Conservation (phyloP, 1,140 invertebrate species). For the Procambarus clarkii region DNA sequence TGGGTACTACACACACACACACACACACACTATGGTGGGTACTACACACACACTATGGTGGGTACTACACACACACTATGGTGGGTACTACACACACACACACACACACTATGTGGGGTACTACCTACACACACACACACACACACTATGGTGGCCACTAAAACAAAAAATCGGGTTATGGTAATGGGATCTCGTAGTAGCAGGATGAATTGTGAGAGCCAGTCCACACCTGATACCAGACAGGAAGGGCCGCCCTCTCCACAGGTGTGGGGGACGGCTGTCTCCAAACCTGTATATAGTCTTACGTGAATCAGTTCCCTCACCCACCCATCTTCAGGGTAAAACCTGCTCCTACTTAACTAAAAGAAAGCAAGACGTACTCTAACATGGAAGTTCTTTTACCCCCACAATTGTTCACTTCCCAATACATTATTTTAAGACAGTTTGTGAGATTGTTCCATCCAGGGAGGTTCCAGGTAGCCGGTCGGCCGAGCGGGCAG, state of each 20-base stretch:
- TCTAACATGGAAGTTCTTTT: no score
- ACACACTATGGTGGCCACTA: not conserved
- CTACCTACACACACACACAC: not conserved
- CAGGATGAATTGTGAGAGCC: not conserved
- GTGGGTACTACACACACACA: no score
- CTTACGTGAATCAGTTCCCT: not conserved
- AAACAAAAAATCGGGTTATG: not conserved
- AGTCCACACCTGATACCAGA: not conserved
- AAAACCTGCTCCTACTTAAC: not conserved
- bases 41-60: no score
- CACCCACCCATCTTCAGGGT: not conserved
- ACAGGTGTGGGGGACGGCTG: not conserved
- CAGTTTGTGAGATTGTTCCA: no score
- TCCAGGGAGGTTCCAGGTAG: no score
- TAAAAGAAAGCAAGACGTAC: not conserved
- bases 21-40: no score
- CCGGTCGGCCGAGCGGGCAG: no score
- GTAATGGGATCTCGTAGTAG: slow-evolving; percentile 1
- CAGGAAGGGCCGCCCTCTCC: not conserved
- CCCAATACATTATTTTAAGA: no score
- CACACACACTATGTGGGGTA: not conserved
- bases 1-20: no score
- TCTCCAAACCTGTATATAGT: not conserved
- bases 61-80: no score
- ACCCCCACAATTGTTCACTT: no score